A percentile compares a stretch with the other conserved stretches of the same genome.
These are phyloP conservation scores for Lutraria rhynchaena DNA, from an alignment of 1,140 invertebrate species.

Conservation along the genomic window DNA sequence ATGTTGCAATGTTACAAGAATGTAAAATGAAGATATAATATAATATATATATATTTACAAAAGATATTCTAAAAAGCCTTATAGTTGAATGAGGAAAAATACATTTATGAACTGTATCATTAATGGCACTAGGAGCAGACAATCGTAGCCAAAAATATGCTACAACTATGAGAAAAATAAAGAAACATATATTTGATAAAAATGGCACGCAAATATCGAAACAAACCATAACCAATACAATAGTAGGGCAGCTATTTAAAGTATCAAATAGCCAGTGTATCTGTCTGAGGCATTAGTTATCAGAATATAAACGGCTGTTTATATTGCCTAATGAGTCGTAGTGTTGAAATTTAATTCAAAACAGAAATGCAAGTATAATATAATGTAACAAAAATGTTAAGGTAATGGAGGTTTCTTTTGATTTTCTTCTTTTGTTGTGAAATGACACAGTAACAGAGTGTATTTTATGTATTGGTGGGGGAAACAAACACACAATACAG, in stretches of 20 bases:
- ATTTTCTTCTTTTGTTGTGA: constrained; percentile 18
- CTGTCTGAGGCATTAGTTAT: constrained; percentile 1
- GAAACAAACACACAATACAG: constrained; percentile 7
- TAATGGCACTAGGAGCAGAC: constrained; percentile 26
- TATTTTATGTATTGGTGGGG: not conserved
- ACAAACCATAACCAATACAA: constrained; percentile 8
- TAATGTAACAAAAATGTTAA: constrained; percentile 35
- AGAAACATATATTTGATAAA: constrained; percentile 1
- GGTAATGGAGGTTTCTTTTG: constrained; percentile 5
- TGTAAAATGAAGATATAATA: constrained; percentile 19
- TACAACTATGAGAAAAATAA: constrained; percentile 3
- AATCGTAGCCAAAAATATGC: constrained; percentile 24
- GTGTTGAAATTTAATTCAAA: constrained; percentile 58
- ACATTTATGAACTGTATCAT: constrained; percentile 34
- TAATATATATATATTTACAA: constrained; percentile 15
- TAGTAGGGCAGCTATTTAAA: not conserved
- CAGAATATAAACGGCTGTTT: constrained; percentile 55
- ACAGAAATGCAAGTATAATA: constrained; percentile 34
- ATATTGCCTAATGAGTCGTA: constrained; percentile 33
- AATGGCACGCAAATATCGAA: constrained; percentile 34
- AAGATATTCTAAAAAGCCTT: constrained; percentile 36
- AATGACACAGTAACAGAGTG: constrained; percentile 2
- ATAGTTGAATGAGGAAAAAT: constrained; percentile 33
- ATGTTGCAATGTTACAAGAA: constrained; percentile 27
- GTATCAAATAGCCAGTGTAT: constrained; percentile 25